Evolutionary conservation across 2,113 vertebrate species (phyloP), one percentile per base, ranked within the genome.

Genomic region (Phalacrocorax aristotelis): DNA sequence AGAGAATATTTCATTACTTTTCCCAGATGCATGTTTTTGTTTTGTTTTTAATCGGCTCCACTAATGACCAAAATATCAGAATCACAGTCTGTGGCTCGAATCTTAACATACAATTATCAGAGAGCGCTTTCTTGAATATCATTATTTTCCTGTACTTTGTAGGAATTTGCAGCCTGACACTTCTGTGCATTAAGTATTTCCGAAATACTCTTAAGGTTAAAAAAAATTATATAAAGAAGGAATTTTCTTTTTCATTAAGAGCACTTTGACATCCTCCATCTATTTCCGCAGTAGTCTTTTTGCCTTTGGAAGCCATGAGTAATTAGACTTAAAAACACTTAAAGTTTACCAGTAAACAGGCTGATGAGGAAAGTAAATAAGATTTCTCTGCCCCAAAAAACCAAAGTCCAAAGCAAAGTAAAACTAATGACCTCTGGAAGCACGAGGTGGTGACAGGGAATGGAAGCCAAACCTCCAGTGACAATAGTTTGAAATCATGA

Each of bases 31-130:
- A 48, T 92, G 75, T 69, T 88, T 93, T 96, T 93, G 71, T 82
- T 95, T 93, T 95, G 92, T 85, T 95, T 94, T 92, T 83, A 82
- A 93, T 90, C 87, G 93, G 75, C 62, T 95, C n/a, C 52, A 62
- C 71, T 94, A 97, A 93, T 89, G 54, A 92, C 72, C 76, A 83
- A 88, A 90, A 85, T 55, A 91, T 78, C 93, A 91, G 74, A 87
- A 90, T 90, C 58, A 42, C 46, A 82, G 54, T 69, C 29, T 48
- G 60, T 88, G 79, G 38, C 60, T 95, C 92, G 87, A 94, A 95
- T 92, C 75, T 92, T 62, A 91, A 87, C 69, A 57, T 34, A 62
- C 20, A 87, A 93, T 93, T 96, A 93, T 72, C 82, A 94, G 85
- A 89, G 79, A 62, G 25, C 51, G 48, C 13, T 94, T 89, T 69